Percentiles rank a stretch among this genome's conserved stretches.
Evolutionary conservation across 2,113 vertebrate species (phyloP).

Genomic region (Holacanthus passer): DNA sequence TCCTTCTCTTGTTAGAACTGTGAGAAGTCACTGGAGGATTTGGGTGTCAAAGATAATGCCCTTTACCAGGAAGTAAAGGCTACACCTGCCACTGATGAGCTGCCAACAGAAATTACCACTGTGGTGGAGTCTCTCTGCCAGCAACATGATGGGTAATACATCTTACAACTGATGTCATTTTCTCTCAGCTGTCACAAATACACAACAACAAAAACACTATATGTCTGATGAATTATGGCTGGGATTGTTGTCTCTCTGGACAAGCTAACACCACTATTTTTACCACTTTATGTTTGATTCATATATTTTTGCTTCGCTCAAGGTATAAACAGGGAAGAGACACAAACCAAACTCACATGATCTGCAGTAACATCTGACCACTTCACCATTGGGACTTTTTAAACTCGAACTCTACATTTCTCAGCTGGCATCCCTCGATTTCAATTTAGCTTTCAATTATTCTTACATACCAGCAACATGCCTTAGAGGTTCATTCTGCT

Average conservation of each 20-base stretch:
- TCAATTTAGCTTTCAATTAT: conserved; percentile 48
- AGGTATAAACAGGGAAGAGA: background rate
- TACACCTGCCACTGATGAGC: conserved; percentile 50
- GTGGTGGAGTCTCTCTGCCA: conserved; percentile 70
- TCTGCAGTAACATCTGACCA: background rate
- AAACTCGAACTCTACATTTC: conserved; percentile 1
- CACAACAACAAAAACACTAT: background rate
- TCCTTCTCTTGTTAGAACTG: conserved; percentile 70
- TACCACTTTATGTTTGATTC: background rate
- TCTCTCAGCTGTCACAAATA: background rate
- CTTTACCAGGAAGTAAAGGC: conserved; percentile 67
- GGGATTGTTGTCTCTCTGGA: too few relatives aligned
- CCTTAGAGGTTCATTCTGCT: conserved; percentile 41
- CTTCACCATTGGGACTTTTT: background rate
- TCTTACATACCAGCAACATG: conserved; percentile 15
- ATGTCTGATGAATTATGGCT: background rate
- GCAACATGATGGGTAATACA: conserved; percentile 77
- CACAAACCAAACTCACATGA: background rate
- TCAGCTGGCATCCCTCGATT: conserved; percentile 43
- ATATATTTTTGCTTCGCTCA: background rate
- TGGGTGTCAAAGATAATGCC: conserved; percentile 70
- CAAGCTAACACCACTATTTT: background rate
- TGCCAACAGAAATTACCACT: conserved; percentile 67
- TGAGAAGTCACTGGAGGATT: conserved; percentile 68
- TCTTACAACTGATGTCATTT: background rate